Evolutionary conservation across 2,113 vertebrate genomes (phyloP), one percentile per base, ranked within the genome.

Genomic region (Recurvirostra avosetta): DNA sequence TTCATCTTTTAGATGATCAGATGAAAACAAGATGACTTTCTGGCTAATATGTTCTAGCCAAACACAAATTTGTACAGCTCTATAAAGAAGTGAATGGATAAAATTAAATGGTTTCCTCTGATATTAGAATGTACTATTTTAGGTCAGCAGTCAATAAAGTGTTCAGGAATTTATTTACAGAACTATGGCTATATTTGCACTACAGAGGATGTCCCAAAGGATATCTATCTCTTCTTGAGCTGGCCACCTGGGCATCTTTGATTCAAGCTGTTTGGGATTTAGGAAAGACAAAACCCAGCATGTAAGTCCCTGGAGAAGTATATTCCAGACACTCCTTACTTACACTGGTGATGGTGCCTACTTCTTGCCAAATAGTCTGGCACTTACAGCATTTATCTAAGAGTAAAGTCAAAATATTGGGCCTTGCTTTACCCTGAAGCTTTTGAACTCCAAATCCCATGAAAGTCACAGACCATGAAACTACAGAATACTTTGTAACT

Each of bases 1-100:
- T 41, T 95, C 75, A 77, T 83, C 74, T 71, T 80, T 92, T 86
- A 80, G 61, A 92, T 66, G n/a, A n/a, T 65, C 56, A 96, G 36
- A 96, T 92, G 59, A 95, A 88, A 95, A 88, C 79, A 95, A 93
- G 83, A 92, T 93, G 86, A 53, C 67, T 67, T 86, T 90, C 86
- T 94, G 78, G 38, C 15, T 94, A 67, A 65, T 83, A 45, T 21
- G 23, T 36, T 88, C 56, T 74, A 91, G 63, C 14, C 52, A 92
- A 93, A 83, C 18, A 81, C 34, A 70, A 72, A 86, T 70, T 56
- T 56, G 27, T 75, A 59, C 8, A 21, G 27, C 59, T 93, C 41
- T 34, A 8, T 80, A 61, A 76, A 87, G 63, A 85, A 95, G 56
- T 29, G 56, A 86, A 61, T 92, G 82, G 56, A 88, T 95, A 62